phyloP scores from a whole-genome alignment of 2,797 vertebrate species.

The Pipistrellus kuhlii region DNA sequence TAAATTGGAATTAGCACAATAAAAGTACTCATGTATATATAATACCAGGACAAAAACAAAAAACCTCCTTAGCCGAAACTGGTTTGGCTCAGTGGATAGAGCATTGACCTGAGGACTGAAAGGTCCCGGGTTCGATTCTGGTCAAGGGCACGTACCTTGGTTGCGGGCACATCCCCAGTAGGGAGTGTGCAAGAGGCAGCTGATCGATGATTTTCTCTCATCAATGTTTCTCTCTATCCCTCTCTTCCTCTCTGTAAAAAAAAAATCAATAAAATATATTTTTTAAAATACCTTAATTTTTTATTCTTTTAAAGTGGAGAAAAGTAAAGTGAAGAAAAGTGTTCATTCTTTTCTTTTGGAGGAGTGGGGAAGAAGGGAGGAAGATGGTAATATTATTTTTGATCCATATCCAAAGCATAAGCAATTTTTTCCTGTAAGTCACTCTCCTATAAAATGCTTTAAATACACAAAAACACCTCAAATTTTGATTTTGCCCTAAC shows the following conservation, averaged over 20 bases:
- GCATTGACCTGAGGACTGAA: no score
- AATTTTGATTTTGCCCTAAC: not conserved
- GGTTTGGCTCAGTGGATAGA: no score
- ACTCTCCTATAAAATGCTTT: conserved; percentile 1
- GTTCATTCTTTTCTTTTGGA: not conserved
- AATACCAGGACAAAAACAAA: not conserved
- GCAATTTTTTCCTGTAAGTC: not conserved
- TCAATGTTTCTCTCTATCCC: no score
- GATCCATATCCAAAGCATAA: not conserved
- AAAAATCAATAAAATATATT: no score
- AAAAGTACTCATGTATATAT: not conserved
- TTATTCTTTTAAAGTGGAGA: conserved; percentile 34
- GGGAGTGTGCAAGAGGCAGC: no score
- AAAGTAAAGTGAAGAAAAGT: conserved; percentile 21
- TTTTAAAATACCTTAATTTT: not conserved
- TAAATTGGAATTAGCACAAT: not conserved
- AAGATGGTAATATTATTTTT: not conserved
- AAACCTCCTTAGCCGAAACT: not conserved
- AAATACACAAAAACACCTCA: conserved; percentile 22
- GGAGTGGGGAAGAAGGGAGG: not conserved
- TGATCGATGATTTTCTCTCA: no score
- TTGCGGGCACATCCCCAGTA: no score
- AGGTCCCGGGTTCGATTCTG: no score
- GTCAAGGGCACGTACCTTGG: no score
- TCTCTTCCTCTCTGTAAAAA: no score